Base-by-base conservation (phyloP, 1,140 invertebrate genomes). In the Pogonomyrmex barbatus region DNA sequence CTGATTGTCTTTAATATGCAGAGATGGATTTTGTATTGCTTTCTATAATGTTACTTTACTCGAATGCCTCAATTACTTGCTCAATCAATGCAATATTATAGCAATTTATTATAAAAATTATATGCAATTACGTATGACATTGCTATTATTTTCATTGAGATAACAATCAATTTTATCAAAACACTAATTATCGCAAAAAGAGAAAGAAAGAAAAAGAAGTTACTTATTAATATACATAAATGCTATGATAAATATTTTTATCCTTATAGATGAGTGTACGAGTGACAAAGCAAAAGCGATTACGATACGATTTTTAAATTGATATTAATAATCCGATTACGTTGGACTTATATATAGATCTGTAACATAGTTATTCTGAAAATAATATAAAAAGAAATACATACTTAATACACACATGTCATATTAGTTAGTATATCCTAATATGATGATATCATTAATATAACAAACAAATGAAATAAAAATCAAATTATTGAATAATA, bases 271-370 rank as follows among this genome's bases (percentile, higher is more conserved):
- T 81, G 3, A 70, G 33, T 36, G n/a, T 10, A 56, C 17, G 12
- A 36, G 12, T 75, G 9, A 71, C 24, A 71, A 4, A 56, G 30
- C 42, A 60, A 71, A 50, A 8, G 33, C 30, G 42, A 58, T 82
- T 81, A 81, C 33, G 12, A 47, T 14, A 2, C 8, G 17, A 36
- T 60, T 60, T 4, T 60, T 17, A 73, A 62, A 83, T 24, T 75
- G 17, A 60, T 83, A 75, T 50, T 73, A 73, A 83, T 60, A 39
- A 83, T 50, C 6, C 30, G 30, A 83, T 83, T 62, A 83, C 17
- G 2, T 24, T 36, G 4, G 30, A 60, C 36, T 47, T 47, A 56
- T 50, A 30, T 50, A 36, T 39, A 17, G 0, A 71, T 71, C n/a
- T 1, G 60, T 75, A 39, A 54, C 6, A 58, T 10, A 30, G 2